phyloP scores from a whole-genome alignment of 2,888 invertebrate genomes.

The Brachynemurus nebulosus region DNA sequence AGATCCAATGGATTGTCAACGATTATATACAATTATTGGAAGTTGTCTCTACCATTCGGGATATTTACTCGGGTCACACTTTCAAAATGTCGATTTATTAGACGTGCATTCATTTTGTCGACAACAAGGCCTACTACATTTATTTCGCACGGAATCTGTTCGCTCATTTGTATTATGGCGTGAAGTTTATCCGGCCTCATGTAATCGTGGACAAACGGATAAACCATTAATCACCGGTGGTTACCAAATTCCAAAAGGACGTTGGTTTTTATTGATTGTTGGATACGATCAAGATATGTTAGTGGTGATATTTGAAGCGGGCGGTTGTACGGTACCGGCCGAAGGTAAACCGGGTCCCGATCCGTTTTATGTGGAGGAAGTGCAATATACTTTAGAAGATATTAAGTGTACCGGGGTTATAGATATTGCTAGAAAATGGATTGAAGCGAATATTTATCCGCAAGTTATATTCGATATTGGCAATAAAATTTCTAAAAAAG shows the following conservation, averaged over 20 bases:
- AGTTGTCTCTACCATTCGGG: slow-evolving; percentile 42
- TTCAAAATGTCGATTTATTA: slow-evolving; percentile 56
- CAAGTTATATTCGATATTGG: slow-evolving; percentile 31
- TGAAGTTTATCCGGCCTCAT: slow-evolving; percentile 50
- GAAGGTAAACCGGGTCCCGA: slow-evolving; percentile 54
- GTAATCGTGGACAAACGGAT: slow-evolving; percentile 24
- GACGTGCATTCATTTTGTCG: slow-evolving; percentile 64
- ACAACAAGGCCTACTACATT: slow-evolving; percentile 57
- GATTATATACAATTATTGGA: slow-evolving; percentile 43
- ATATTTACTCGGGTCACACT: slow-evolving; percentile 63
- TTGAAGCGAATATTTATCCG: slow-evolving; percentile 50
- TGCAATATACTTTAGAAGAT: slow-evolving; percentile 68
- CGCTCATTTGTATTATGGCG: slow-evolving; percentile 64
- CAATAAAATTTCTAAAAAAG: too few species aligned
- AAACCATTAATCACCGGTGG: slow-evolving; percentile 18
- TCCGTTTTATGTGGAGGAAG: slow-evolving; percentile 80
- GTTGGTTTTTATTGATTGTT: slow-evolving; percentile 60
- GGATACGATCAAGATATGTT: slow-evolving; percentile 53
- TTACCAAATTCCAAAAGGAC: slow-evolving; percentile 41
- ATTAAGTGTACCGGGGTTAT: slow-evolving; percentile 63
- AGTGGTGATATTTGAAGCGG: slow-evolving; percentile 59
- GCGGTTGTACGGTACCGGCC: slow-evolving; percentile 56
- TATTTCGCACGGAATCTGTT: slow-evolving; percentile 49
- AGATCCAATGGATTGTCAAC: slow-evolving; percentile 59
- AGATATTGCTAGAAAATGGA: slow-evolving; percentile 53